Percentiles rank a stretch among this genome's conserved stretches.
Conservation (phyloP, 2,888 invertebrate species). For the Odontomyia ornata region DNA sequence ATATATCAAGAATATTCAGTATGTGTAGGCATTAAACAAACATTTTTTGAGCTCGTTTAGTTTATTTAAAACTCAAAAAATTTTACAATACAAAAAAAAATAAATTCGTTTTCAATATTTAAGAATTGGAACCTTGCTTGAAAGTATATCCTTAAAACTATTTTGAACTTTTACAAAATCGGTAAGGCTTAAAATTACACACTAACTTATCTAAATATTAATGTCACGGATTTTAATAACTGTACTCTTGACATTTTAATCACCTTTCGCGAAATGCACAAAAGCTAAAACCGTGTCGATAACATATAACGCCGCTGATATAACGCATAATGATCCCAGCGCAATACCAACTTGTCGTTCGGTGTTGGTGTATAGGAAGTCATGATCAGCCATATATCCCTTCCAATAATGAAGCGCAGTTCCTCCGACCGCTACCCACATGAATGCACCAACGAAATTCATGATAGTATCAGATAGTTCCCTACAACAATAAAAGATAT, state of each 20-base stretch:
- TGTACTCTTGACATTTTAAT: constrained; percentile 2
- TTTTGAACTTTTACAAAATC: constrained; percentile 23
- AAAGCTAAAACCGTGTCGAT: constrained; percentile 82
- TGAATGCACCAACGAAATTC: constrained; percentile 85
- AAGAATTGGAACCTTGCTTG: no score
- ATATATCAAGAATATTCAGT: no score
- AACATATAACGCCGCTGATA: constrained; percentile 81
- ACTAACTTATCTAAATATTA: neutral
- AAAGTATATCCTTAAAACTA: neutral
- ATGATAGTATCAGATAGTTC: constrained; percentile 82
- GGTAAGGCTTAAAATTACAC: neutral
- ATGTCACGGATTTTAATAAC: neutral
- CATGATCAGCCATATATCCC: constrained; percentile 83
- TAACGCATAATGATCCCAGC: constrained; percentile 80
- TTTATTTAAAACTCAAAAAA: no score
- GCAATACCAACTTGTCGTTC: constrained; percentile 85
- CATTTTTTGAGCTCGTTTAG: no score
- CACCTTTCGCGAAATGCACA: constrained; percentile 75
- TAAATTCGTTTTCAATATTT: no score
- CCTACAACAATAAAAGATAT: constrained; percentile 64
- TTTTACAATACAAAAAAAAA: no score
- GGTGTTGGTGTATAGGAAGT: constrained; percentile 75
- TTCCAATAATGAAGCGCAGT: constrained; percentile 90
- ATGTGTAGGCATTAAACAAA: no score
- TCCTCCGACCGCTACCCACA: constrained; percentile 87